A percentile compares a stretch with the other conserved stretches of the same genome.
These are phyloP conservation scores for Chloebia gouldiae DNA, from an alignment of 2,113 vertebrate species.

Conservation along the genomic window DNA sequence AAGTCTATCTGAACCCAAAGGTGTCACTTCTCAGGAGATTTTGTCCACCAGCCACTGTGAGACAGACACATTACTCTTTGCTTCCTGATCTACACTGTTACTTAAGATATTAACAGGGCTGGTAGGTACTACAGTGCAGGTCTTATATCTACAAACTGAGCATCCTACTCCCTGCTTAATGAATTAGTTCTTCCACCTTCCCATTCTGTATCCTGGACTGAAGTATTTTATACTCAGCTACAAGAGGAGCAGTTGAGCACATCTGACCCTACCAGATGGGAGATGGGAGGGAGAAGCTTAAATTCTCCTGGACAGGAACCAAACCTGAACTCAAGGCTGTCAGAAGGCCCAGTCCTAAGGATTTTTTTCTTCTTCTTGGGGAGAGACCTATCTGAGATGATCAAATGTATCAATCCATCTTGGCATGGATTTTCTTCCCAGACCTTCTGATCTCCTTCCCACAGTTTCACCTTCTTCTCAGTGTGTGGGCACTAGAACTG, in stretches of 20 bases:
- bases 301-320: background rate
- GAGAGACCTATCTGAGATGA: background rate
- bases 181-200: background rate
- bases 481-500: background rate
- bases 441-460: background rate
- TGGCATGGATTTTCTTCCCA: background rate
- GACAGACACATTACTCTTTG: background rate
- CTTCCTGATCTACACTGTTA: background rate
- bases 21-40: background rate
- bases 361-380: background rate
- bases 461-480: background rate
- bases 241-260: background rate
- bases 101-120: background rate
- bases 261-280: background rate
- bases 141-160: background rate
- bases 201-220: background rate
- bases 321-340: background rate
- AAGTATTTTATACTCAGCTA: background rate
- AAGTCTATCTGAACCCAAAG: background rate
- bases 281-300: background rate
- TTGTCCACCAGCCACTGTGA: background rate
- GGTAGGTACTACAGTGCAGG: background rate
- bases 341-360: background rate
- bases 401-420: background rate
- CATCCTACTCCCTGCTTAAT: background rate